Base-by-base conservation (phyloP, 2,113 vertebrate genomes). In the Fulica atra region DNA sequence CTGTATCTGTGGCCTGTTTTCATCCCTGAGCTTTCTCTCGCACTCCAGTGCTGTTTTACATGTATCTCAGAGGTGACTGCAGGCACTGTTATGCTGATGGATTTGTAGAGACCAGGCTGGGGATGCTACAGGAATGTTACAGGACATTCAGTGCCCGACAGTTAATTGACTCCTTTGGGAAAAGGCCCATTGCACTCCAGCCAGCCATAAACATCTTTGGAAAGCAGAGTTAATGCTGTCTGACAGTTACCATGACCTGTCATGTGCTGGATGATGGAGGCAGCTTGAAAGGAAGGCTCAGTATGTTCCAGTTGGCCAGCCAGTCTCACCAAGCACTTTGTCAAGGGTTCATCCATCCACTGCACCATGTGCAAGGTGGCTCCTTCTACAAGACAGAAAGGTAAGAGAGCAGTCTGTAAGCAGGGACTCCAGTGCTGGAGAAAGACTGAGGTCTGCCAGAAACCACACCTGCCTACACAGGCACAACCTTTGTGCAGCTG, bases 261-360 rank as follows among this genome's bases (percentile, higher is more conserved):
- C 53, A 90, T 69, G 80, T 94, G 76, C 66, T 70, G 95, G 93
- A 98, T 96, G 86, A 98, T 77, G 65, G 86, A 96, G 40, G 97
- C 98, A 83, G 97, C 97, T 33, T 98, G 95, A 60, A 97, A 97
- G 26, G 95, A 96, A 44, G 88, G 53, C 54, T 98, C 97, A 5
- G 87, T 73, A 64, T 95, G 71, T 86, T 97, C 96, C 66, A 68
- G 68, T 4, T 96, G 94, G 33, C 86, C 94, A 64, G 97, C 95
- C 83, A 98, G 69, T 76, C 92, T 96, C 88, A 98, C 91, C 81
- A 98, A 84, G 70, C 91, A 31, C 50, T 81, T 88, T 46, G 94
- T 90, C 79, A 97, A 38, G 46, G 93, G 78, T 38, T 96, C 94
- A 50, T 97, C 91, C 94, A 97, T 96, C 76, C 90, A 61, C 2